A percentile compares a stretch with the other conserved stretches of the same genome.
Conservation (phyloP, 2,888 invertebrate species). For the Aspidiotus rigidus region DNA sequence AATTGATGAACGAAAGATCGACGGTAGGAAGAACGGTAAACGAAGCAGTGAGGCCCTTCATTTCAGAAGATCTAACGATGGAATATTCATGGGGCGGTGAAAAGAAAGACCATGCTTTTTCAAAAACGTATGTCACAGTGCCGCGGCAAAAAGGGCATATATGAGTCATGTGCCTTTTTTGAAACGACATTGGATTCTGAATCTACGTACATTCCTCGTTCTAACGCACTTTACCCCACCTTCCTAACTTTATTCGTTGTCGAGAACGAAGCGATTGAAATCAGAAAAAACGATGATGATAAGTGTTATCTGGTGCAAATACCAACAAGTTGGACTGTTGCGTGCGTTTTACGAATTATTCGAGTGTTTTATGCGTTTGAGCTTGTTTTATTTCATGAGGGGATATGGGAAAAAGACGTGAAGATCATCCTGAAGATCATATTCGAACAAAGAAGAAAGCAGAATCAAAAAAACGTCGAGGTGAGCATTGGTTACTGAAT, state of each 20-base stretch:
- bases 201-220: not conserved
- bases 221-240: conserved; percentile 3
- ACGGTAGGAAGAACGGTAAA: too few species aligned
- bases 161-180: not conserved
- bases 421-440: not conserved
- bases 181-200: not conserved
- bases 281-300: not conserved
- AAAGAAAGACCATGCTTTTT: too few species aligned
- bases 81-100: too few species aligned
- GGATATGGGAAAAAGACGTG: not conserved
- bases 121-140: too few species aligned
- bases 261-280: not conserved
- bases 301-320: not conserved
- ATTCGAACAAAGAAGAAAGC: not conserved
- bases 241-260: not conserved
- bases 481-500: too few species aligned
- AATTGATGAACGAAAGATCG: too few species aligned
- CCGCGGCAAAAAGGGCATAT: conserved; percentile 2
- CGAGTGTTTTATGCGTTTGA: not conserved
- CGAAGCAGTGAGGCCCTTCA: too few species aligned
- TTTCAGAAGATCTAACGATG: too few species aligned
- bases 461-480: not conserved
- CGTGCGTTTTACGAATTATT: not conserved
- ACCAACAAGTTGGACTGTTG: too few species aligned
- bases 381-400: not conserved